Percentiles rank a stretch among this genome's conserved stretches.
Evolutionary conservation across 2,113 vertebrate genomes (phyloP).

Genomic region (Tachycineta bicolor): DNA sequence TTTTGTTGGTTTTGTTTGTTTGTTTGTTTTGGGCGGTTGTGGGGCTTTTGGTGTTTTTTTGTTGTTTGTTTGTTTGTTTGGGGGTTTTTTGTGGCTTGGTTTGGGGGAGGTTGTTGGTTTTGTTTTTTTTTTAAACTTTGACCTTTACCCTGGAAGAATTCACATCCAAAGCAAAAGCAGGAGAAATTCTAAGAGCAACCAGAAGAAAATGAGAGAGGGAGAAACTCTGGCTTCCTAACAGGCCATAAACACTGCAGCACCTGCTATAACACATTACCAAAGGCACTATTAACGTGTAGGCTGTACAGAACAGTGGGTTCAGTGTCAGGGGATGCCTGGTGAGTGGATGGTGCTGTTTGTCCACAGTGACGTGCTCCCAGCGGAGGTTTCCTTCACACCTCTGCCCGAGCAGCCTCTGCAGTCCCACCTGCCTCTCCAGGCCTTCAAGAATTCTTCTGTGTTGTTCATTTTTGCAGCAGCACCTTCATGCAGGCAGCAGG

Average conservation of each 20-base stretch:
- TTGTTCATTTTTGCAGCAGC: neutral
- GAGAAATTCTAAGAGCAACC: neutral
- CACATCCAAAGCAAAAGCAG: neutral
- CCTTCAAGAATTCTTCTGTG: neutral
- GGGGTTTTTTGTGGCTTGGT: too few relatives aligned
- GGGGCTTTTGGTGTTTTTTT: neutral
- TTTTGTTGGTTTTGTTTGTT: too few relatives aligned
- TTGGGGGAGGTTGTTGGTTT: neutral
- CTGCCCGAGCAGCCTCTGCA: neutral
- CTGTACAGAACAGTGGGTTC: neutral
- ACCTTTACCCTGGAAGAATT: slow-evolving; percentile 12
- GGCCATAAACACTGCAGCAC: neutral
- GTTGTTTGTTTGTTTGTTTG: too few relatives aligned
- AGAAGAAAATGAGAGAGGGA: neutral
- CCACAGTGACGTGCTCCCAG: fast-evolving
- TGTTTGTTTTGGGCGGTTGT: neutral
- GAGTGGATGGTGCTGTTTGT: neutral
- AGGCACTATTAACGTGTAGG: neutral
- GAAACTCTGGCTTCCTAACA: neutral
- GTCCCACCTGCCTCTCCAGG: neutral
- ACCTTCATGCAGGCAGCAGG: neutral
- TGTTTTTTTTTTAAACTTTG: neutral
- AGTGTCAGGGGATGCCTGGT: neutral
- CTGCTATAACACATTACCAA: neutral
- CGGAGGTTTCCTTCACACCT: neutral